These are phyloP conservation scores for Latrodectus elegans DNA, from an alignment of 2,888 invertebrate species.

Conservation along the genomic window DNA sequence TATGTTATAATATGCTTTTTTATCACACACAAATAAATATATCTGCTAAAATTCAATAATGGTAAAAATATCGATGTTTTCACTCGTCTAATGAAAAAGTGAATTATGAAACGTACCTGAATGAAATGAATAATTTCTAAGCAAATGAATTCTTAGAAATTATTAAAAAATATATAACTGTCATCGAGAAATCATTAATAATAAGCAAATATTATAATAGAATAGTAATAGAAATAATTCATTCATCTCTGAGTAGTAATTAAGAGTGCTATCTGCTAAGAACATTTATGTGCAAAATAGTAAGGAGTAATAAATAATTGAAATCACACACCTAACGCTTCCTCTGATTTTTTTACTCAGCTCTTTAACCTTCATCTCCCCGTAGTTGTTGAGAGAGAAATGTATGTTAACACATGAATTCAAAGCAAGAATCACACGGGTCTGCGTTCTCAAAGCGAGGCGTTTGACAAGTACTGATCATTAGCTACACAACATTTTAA, in stretches of 20 bases:
- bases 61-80: no score
- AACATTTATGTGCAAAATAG: not conserved
- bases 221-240: not conserved
- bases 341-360: conserved; percentile 73
- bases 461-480: no score
- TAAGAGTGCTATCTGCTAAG: not conserved
- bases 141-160: not conserved
- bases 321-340: conserved; percentile 72
- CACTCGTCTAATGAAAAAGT: no score
- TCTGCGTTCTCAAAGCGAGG: no score
- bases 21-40: no score
- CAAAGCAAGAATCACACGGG: no score
- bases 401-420: not conserved
- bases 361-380: conserved; percentile 73
- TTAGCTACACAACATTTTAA: no score
- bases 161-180: not conserved
- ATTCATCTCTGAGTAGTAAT: not conserved
- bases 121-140: no score
- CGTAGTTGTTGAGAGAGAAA: conserved; percentile 71
- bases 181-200: not conserved
- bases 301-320: not conserved
- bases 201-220: not conserved
- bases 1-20: no score
- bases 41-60: no score
- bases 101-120: no score